phyloP scores from a whole-genome alignment of 2,797 vertebrate species.

The Enteromius mattozi region DNA sequence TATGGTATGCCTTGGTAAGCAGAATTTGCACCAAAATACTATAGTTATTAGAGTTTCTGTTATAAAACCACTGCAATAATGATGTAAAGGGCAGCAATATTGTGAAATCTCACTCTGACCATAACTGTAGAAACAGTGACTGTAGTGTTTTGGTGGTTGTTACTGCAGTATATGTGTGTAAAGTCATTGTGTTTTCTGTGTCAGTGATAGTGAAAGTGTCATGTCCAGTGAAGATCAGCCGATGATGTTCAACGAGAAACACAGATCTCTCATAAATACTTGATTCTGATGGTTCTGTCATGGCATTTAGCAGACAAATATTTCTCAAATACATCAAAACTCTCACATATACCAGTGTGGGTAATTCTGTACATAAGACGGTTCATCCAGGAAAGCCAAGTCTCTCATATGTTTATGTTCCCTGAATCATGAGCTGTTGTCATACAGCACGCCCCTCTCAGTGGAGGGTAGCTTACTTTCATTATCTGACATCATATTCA shows the following conservation, averaged over 20 bases:
- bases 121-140: not conserved
- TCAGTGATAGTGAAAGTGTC: not conserved
- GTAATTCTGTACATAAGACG: not conserved
- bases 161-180: not conserved
- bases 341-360: not conserved
- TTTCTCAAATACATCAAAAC: not conserved
- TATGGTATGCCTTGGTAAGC: too few relatives aligned
- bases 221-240: not conserved
- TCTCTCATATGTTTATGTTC: not conserved
- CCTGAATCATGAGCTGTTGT: not conserved
- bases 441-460: not conserved
- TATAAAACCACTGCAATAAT: not conserved
- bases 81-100: not conserved
- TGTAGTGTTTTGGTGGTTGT: not conserved
- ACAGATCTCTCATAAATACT: not conserved
- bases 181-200: too few relatives aligned
- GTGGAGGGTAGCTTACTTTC: not conserved
- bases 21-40: not conserved
- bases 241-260: not conserved
- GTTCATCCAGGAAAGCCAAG: not conserved
- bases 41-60: not conserved
- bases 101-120: not conserved
- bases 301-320: too few relatives aligned
- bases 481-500: not conserved
- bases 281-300: not conserved